A percentile compares a stretch with the other conserved stretches of the same genome.
These are phyloP conservation scores for Cantharis rustica DNA, from an alignment of 2,888 invertebrate species.

Conservation along the genomic window DNA sequence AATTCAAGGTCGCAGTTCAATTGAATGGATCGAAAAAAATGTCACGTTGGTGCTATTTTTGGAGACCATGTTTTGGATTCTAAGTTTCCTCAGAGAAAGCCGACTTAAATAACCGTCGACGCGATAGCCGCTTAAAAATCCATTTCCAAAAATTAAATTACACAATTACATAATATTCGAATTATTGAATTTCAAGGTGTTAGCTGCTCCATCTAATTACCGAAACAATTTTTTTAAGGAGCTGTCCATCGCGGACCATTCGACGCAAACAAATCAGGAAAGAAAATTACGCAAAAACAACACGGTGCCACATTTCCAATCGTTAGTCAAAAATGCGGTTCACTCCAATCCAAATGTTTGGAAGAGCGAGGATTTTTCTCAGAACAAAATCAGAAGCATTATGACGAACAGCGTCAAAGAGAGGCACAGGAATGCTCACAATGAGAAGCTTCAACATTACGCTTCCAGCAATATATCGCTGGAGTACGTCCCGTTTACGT, in stretches of 20 bases:
- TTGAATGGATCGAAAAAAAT: neutral
- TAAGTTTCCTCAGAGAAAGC: neutral
- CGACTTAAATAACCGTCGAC: neutral
- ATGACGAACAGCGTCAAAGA: neutral
- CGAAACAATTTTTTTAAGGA: neutral
- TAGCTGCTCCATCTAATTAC: neutral
- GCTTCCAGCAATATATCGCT: neutral
- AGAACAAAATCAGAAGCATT: neutral
- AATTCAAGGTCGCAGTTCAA: neutral
- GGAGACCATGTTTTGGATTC: neutral
- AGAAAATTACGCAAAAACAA: conserved; percentile 60
- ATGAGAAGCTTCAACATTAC: neutral
- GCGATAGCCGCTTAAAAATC: neutral
- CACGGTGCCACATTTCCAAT: conserved; percentile 57
- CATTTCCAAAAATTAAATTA: neutral
- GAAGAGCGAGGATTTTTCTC: neutral
- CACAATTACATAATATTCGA: neutral
- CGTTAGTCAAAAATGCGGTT: conserved; percentile 22
- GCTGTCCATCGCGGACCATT: conserved; percentile 32
- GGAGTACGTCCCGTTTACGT: neutral
- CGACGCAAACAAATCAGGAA: conserved; percentile 36
- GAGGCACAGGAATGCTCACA: neutral
- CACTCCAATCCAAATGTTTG: neutral
- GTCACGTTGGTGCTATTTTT: neutral
- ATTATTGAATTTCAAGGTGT: neutral